These are phyloP conservation scores for Telmatochromis sp. DNA, from an alignment of 2,113 vertebrate genomes.

Conservation along the genomic window DNA sequence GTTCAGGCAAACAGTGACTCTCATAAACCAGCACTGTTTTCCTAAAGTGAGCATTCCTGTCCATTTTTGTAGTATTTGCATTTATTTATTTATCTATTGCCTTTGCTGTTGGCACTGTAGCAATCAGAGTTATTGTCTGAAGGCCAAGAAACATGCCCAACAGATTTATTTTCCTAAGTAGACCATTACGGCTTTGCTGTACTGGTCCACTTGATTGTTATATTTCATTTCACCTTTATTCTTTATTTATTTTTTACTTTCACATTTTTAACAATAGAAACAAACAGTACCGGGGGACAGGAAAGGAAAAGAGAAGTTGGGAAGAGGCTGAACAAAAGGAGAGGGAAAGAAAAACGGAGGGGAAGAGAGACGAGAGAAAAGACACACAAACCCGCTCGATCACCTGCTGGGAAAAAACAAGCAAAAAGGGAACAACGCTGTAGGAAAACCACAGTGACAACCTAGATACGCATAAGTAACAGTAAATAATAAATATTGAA, in stretches of 20 bases:
- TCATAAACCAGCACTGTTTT: background rate
- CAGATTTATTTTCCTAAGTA: background rate
- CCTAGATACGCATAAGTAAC: background rate
- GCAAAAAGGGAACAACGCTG: background rate
- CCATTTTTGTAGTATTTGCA: background rate
- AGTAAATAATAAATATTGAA: background rate
- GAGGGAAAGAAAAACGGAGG: background rate
- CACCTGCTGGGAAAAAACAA: background rate
- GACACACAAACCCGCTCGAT: fast-evolving
- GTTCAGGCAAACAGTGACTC: background rate
- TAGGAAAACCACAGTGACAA: background rate
- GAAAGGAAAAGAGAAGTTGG: background rate
- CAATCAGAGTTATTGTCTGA: background rate
- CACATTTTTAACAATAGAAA: background rate
- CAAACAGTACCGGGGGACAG: background rate
- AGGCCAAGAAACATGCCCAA: background rate
- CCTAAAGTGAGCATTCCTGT: background rate
- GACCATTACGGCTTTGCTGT: background rate
- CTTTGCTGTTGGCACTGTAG: background rate
- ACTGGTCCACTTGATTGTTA: background rate
- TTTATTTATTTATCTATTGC: background rate
- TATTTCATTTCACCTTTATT: background rate
- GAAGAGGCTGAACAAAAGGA: background rate
- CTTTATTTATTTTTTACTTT: background rate
- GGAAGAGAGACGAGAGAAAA: background rate